Evolutionary conservation across 2,797 vertebrate genomes (phyloP).

Genomic region (Ibycter americanus): DNA sequence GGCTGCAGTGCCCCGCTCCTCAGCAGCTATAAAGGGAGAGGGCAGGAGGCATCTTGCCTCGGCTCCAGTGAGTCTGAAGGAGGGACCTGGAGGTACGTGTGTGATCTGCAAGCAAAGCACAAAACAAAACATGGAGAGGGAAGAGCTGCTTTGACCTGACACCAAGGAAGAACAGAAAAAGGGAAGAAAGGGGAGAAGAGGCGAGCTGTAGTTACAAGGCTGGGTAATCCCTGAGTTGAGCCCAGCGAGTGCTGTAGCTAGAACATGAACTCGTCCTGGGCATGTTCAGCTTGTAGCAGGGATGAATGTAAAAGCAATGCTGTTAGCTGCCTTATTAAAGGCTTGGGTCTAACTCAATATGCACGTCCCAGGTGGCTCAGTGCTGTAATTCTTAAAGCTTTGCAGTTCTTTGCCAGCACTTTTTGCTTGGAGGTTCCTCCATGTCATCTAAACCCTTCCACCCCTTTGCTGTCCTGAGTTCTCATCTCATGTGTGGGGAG

Average conservation of each 20-base stretch:
- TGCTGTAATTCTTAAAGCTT: conserved; percentile 10
- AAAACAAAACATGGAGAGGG: not conserved
- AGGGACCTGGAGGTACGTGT: not conserved
- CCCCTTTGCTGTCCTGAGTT: not conserved
- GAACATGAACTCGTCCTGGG: not conserved
- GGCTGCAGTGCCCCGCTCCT: not conserved
- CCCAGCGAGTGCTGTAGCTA: not conserved
- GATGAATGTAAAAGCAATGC: conserved; percentile 25
- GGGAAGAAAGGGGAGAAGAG: conserved; percentile 21
- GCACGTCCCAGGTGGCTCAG: not conserved
- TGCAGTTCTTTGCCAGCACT: not conserved
- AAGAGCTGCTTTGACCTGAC: conserved; percentile 28
- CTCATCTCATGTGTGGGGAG: accelerated
- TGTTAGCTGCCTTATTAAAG: conserved; percentile 53
- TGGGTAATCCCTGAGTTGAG: conserved; percentile 13
- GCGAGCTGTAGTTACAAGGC: conserved; percentile 21
- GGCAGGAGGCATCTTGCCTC: not conserved
- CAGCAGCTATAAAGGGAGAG: not conserved
- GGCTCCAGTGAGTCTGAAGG: not conserved
- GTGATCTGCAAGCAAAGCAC: conserved; percentile 28
- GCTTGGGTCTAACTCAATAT: conserved; percentile 4
- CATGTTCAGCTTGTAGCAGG: conserved; percentile 4
- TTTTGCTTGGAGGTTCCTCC: not conserved
- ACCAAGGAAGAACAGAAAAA: conserved; percentile 1
- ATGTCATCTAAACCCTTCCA: accelerated